These are phyloP conservation scores for Atherinosoma microstoma DNA, from an alignment of 2,797 vertebrate species.

Conservation along the genomic window DNA sequence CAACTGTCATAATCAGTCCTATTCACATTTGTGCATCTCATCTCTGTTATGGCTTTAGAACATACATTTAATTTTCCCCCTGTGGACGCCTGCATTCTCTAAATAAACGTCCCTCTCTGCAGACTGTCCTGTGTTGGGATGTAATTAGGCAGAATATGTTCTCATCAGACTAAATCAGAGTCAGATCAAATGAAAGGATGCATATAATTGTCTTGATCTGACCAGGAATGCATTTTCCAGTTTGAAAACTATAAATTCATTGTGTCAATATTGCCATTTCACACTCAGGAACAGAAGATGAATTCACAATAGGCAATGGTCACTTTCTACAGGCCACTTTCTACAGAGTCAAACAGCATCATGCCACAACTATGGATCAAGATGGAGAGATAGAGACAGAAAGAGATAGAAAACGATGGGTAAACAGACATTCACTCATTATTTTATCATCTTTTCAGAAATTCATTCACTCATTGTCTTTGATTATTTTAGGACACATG, in stretches of 20 bases:
- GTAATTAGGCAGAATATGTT: slow-evolving; percentile 56
- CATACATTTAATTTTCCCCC: slow-evolving; percentile 58
- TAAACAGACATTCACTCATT: slow-evolving; percentile 39
- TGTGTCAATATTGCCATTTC: slow-evolving; percentile 75
- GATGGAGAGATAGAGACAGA: slow-evolving; percentile 43
- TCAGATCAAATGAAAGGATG: slow-evolving; percentile 46
- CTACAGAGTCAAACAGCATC: slow-evolving; percentile 82
- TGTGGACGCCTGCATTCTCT: slow-evolving; percentile 42
- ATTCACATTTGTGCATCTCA: slow-evolving; percentile 76
- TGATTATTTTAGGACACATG: slow-evolving; percentile 73
- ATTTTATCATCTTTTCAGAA: slow-evolving; percentile 35
- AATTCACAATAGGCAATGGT: slow-evolving; percentile 77
- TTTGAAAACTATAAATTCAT: slow-evolving; percentile 63
- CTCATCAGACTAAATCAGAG: slow-evolving; percentile 53
- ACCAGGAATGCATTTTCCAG: slow-evolving; percentile 63
- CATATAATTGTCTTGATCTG: slow-evolving; percentile 34
- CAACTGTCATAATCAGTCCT: slow-evolving; percentile 60
- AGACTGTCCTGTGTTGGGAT: slow-evolving; percentile 32
- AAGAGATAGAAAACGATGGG: slow-evolving; percentile 31
- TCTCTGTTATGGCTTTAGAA: slow-evolving; percentile 85
- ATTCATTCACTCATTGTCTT: slow-evolving; percentile 66
- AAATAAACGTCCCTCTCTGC: slow-evolving; percentile 28
- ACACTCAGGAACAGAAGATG: slow-evolving; percentile 72
- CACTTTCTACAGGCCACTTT: slow-evolving; percentile 80
- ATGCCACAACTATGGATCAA: slow-evolving; percentile 82